Conservation (phyloP, 2,113 vertebrate species). For the Oncorhynchus tshawytscha region DNA sequence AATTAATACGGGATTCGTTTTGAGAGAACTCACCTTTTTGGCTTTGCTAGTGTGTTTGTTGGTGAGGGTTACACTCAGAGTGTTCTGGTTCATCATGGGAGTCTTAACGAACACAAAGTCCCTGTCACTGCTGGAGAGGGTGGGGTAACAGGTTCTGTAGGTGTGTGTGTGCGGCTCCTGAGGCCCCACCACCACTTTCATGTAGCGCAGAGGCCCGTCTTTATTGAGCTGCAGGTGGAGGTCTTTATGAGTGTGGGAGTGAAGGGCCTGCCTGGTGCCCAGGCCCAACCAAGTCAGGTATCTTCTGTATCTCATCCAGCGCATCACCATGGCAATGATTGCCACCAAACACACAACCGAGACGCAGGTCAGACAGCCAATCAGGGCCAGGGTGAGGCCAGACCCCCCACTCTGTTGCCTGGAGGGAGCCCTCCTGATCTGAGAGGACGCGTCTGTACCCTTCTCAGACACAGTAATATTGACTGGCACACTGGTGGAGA, state of each 20-base stretch:
- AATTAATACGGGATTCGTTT: too few relatives aligned
- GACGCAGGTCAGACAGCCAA: slow-evolving; percentile 69
- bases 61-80: slow-evolving; percentile 40
- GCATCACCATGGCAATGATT: slow-evolving; percentile 50
- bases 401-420: slow-evolving; percentile 33
- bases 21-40: slow-evolving; percentile 26
- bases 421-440: slow-evolving; percentile 45
- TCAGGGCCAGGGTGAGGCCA: slow-evolving; percentile 66
- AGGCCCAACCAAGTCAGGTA: slow-evolving; percentile 44
- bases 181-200: slow-evolving; percentile 68
- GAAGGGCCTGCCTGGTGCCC: slow-evolving; percentile 47
- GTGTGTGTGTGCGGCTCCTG: slow-evolving; percentile 56
- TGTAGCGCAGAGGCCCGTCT: slow-evolving; percentile 74
- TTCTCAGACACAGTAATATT: slow-evolving; percentile 72
- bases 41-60: slow-evolving; percentile 47
- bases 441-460: slow-evolving; percentile 51
- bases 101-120: slow-evolving; percentile 78
- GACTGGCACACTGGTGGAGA: slow-evolving; percentile 64
- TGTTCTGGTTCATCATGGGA: slow-evolving; percentile 42
- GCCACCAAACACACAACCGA: slow-evolving; percentile 63
- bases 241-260: slow-evolving; percentile 53
- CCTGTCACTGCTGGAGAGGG: slow-evolving; percentile 65
- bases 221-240: slow-evolving; percentile 72
- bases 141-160: slow-evolving; percentile 67
- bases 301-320: slow-evolving; percentile 51